These are phyloP conservation scores for Thaleichthys pacificus DNA, from an alignment of 2,797 vertebrate genomes.

Conservation along the genomic window DNA sequence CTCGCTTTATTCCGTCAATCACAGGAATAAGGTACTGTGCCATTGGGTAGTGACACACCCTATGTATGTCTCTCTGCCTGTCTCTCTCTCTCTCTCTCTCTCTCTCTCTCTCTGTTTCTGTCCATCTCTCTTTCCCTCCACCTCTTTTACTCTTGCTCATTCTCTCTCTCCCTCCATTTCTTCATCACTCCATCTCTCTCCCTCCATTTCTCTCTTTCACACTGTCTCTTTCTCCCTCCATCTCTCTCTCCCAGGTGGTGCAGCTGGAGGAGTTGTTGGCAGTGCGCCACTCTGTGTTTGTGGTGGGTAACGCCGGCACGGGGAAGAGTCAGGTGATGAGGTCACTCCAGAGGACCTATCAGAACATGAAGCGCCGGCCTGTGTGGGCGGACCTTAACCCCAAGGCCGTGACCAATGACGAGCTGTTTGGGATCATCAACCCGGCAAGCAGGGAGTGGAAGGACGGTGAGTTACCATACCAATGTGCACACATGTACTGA, in stretches of 20 bases:
- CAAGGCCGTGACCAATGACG: conserved; percentile 93
- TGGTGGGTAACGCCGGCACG: conserved; percentile 88
- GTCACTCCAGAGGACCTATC: conserved; percentile 88
- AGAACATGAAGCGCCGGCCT: conserved; percentile 84
- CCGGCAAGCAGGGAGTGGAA: conserved; percentile 91
- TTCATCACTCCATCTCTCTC: neutral
- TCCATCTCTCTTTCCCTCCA: neutral
- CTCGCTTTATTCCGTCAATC: neutral
- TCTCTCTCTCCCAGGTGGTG: conserved; percentile 78
- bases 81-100: no score
- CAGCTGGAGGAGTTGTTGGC: conserved; percentile 92
- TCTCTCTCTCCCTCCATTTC: conserved; percentile 7
- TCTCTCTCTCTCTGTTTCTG: neutral
- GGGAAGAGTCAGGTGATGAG: conserved; percentile 94
- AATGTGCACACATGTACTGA: neutral
- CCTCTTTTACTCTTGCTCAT: neutral
- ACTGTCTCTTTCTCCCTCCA: neutral
- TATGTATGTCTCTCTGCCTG: conserved; percentile 1
- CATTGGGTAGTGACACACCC: neutral
- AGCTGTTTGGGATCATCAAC: conserved; percentile 95
- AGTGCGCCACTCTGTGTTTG: conserved; percentile 92
- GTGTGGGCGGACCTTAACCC: conserved; percentile 95
- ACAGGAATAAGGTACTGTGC: neutral
- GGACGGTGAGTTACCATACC: conserved; percentile 70
- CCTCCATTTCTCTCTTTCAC: conserved; percentile 8